phyloP scores from a whole-genome alignment of 2,113 vertebrate species.

The Chaenocephalus aceratus region DNA sequence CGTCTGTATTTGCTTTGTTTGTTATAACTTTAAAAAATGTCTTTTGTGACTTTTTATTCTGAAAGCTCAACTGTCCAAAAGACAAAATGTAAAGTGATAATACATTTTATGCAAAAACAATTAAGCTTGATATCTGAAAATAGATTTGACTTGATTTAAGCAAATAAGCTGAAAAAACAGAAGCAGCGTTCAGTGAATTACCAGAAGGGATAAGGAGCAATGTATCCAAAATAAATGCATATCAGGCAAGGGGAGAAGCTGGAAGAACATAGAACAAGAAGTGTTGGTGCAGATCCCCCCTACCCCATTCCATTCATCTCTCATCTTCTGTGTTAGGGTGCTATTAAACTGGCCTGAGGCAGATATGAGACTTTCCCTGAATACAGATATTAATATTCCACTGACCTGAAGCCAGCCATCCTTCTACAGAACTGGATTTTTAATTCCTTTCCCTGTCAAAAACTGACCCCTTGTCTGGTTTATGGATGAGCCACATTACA shows the following conservation, averaged over 20 bases:
- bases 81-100: too few relatives aligned
- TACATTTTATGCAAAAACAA: neutral
- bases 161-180: neutral
- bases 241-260: neutral
- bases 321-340: neutral
- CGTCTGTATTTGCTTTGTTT: neutral
- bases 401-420: conserved; percentile 13
- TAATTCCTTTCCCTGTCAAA: conserved; percentile 10
- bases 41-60: too few relatives aligned
- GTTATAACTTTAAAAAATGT: too few relatives aligned
- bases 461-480: conserved; percentile 11
- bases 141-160: neutral
- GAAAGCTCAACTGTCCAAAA: neutral
- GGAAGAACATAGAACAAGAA: neutral
- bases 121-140: neutral
- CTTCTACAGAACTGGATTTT: conserved; percentile 7
- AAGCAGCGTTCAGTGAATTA: neutral
- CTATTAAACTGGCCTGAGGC: conserved; percentile 1
- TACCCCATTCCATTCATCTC: neutral
- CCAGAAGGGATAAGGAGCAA: neutral
- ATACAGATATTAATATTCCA: conserved; percentile 20
- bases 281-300: neutral
- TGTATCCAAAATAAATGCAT: neutral
- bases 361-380: neutral
- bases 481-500: neutral